A percentile compares a stretch with the other conserved stretches of the same genome.
These are phyloP conservation scores for Brachyrhaphis roseni DNA, from an alignment of 2,797 vertebrate species.

Conservation along the genomic window DNA sequence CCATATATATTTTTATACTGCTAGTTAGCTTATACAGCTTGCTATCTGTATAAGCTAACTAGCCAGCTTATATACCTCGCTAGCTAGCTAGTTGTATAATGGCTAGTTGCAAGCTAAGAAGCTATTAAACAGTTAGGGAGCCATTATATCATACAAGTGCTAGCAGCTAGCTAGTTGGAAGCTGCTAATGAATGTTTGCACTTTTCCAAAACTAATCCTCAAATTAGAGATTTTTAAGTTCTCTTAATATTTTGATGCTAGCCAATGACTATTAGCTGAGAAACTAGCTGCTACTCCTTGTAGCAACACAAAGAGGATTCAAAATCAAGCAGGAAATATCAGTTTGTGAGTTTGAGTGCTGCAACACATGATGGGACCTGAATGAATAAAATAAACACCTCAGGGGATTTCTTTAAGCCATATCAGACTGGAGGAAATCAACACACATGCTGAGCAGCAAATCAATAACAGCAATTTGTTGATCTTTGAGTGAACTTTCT, in stretches of 20 bases:
- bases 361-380: slow-evolving; percentile 9
- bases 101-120: too few relatives aligned
- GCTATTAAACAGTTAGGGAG: too few relatives aligned
- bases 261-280: not conserved
- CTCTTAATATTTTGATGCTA: not conserved
- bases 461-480: slow-evolving; percentile 33
- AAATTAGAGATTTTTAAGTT: slow-evolving; percentile 1
- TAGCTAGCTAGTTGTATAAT: too few relatives aligned
- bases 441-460: slow-evolving; percentile 42
- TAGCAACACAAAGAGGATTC: slow-evolving; percentile 14
- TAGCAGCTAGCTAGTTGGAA: slow-evolving; percentile 8
- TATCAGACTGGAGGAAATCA: slow-evolving; percentile 32
- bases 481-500: slow-evolving; percentile 39
- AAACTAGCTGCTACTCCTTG: not conserved
- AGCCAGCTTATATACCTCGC: too few relatives aligned
- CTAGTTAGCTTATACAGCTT: not conserved
- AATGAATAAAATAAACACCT: slow-evolving; percentile 38
- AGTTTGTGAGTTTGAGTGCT: slow-evolving; percentile 18
- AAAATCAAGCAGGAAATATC: slow-evolving; percentile 22
- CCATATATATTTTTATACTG: not conserved
- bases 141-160: too few relatives aligned
- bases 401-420: slow-evolving; percentile 38
- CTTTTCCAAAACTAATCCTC: not conserved
- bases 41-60: too few relatives aligned
- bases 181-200: not conserved